These are phyloP conservation scores for Zophobas atratus DNA, from an alignment of 1,140 invertebrate genomes.

Conservation along the genomic window DNA sequence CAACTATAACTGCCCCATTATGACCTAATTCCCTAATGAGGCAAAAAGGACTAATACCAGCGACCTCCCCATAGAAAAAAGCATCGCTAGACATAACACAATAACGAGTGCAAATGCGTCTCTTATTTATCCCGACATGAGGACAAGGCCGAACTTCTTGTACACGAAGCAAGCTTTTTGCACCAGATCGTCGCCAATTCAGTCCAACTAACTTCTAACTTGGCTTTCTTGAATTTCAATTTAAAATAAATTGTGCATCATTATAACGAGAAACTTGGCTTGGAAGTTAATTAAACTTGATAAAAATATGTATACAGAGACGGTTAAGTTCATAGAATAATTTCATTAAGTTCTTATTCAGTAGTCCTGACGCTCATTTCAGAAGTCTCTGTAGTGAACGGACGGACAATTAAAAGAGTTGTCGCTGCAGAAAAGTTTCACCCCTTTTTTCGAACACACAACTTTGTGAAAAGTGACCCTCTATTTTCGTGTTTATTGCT, in stretches of 20 bases:
- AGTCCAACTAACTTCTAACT: constrained; percentile 13
- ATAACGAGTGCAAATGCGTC: too few relatives aligned
- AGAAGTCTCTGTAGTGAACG: background rate
- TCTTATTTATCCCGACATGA: too few relatives aligned
- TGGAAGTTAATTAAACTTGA: constrained; percentile 33
- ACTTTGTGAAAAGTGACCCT: background rate
- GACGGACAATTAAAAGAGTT: constrained; percentile 8
- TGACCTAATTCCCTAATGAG: constrained; percentile 25
- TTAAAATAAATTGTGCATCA: constrained; percentile 39
- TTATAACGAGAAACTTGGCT: constrained; percentile 20
- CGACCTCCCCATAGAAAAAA: too few relatives aligned
- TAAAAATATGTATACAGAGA: constrained; percentile 39
- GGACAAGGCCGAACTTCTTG: background rate
- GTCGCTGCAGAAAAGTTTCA: constrained; percentile 5
- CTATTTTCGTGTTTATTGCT: constrained; percentile 26
- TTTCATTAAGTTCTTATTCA: constrained; percentile 18
- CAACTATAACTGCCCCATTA: constrained; percentile 6
- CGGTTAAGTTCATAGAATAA: constrained; percentile 21
- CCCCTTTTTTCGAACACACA: constrained; percentile 27
- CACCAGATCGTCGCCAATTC: background rate
- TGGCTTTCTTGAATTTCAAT: constrained; percentile 40
- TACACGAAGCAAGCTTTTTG: constrained; percentile 19
- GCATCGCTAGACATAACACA: too few relatives aligned
- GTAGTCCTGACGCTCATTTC: background rate
- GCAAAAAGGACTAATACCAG: constrained; percentile 2